Conservation (phyloP, 1,140 invertebrate genomes). For the Thalassaphorura encarpata region DNA sequence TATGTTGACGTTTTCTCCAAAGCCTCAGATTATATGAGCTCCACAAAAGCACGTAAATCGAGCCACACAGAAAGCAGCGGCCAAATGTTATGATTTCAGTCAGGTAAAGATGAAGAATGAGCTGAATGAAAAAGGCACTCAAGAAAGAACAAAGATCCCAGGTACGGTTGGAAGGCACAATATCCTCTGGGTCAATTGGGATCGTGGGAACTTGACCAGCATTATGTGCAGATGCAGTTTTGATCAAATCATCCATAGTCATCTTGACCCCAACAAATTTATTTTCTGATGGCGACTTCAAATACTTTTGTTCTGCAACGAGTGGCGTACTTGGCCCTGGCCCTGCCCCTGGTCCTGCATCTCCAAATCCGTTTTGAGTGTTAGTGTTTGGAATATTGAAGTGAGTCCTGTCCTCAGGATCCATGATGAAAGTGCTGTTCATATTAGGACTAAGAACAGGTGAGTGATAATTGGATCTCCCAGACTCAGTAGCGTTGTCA, state of each 20-base stretch:
- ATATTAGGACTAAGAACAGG: not conserved
- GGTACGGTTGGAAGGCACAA: not conserved
- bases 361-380: not conserved
- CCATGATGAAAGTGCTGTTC: not conserved
- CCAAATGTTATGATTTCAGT: not conserved
- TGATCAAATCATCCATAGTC: conserved; percentile 11
- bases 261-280: too few species aligned
- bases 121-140: conserved; percentile 7
- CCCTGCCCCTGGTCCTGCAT: not conserved
- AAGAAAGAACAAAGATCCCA: not conserved
- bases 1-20: not conserved
- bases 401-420: not conserved
- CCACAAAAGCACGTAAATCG: conserved; percentile 13
- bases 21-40: not conserved
- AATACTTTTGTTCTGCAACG: too few species aligned
- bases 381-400: not conserved
- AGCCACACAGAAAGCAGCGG: conserved; percentile 3
- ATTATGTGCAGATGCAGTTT: conserved; percentile 7
- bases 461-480: not conserved
- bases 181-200: not conserved
- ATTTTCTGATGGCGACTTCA: too few species aligned
- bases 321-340: not conserved
- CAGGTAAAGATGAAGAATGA: conserved; percentile 5
- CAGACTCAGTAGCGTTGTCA: not conserved
- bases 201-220: conserved; percentile 5